Evolutionary conservation across 2,888 invertebrate species (phyloP), one percentile per base, ranked within the genome.

Genomic region (Cylindroiulus punctatus): DNA sequence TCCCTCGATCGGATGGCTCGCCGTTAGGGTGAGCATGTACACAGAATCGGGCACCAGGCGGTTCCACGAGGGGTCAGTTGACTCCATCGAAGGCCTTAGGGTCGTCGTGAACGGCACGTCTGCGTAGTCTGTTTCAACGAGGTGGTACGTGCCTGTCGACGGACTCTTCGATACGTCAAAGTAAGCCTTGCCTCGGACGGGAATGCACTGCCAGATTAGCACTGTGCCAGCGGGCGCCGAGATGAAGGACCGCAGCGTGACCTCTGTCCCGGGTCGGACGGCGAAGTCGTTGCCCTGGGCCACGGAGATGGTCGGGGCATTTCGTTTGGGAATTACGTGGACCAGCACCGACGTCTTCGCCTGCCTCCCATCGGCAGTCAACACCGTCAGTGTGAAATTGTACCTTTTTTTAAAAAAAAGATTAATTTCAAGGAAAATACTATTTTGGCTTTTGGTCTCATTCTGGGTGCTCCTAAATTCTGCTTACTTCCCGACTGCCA

Each of bases 401-500:
- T 86, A 86, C 26, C 86, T 86, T 36, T 36, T 4, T 36, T 36
- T 4, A 36, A 36, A n/a, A n/a, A n/a, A n/a, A n/a, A n/a, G n/a
- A n/a, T n/a, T n/a, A n/a, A n/a, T 17, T 76, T 76, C 76, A 7
- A 76, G 76, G 76, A 4, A 76, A 76, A 76, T 8, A 26, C 76
- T n/a, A 36, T 36, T 2, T 36, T 36, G 36, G 3, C 12, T 44
- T 44, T 44, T 44, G 12, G 44, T 44, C 10, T 12, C 44, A 10
- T 17, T 44, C 1, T 44, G 3, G 7, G 14, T 7, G 14, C 8
- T 12, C n/a, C 10, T n/a, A 30, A 8, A n/a, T n/a, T n/a, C n/a
- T n/a, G 17, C 52, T 85, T 65, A 85, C 85, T 76, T 76, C 65
- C 85, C 85, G 8, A 85, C 65, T 4, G 85, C 36, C 65, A 84